Percentiles rank a stretch among this genome's conserved stretches.
These are phyloP conservation scores for Torymus auratus DNA, from an alignment of 2,888 invertebrate species.

Conservation along the genomic window DNA sequence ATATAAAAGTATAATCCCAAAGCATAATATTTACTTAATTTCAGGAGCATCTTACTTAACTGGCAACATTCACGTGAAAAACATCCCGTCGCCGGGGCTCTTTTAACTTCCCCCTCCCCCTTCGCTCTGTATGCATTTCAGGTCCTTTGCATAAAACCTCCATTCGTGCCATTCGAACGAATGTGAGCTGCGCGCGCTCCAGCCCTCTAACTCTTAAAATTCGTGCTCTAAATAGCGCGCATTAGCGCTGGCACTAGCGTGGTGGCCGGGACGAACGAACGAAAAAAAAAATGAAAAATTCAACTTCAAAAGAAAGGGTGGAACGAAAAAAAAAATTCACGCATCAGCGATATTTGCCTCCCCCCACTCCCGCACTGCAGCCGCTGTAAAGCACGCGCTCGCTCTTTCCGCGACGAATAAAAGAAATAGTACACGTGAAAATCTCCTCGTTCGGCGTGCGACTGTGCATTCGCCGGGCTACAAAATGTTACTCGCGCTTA, in stretches of 20 bases:
- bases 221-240: conserved; percentile 47
- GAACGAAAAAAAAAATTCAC: not conserved
- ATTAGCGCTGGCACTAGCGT: conserved; percentile 12
- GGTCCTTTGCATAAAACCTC: conserved; percentile 41
- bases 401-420: not conserved
- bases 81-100: conserved; percentile 7
- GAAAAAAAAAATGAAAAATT: conserved; percentile 25
- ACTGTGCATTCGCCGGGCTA: not conserved
- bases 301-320: conserved; percentile 2
- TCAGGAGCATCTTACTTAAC: conserved; percentile 15
- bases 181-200: not conserved
- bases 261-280: not conserved
- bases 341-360: not conserved
- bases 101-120: not conserved
- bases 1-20: too few relatives aligned
- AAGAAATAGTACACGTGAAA: not conserved
- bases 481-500: conserved; percentile 2
- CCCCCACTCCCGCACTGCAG: too few relatives aligned
- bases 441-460: not conserved
- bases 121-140: conserved; percentile 25
- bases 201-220: conserved; percentile 22
- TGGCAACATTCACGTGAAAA: conserved; percentile 26
- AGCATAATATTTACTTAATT: conserved; percentile 1
- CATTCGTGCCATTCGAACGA: conserved; percentile 36
- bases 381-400: too few relatives aligned